Conservation (phyloP, 2,888 invertebrate genomes). For the Microctonus brassicae region DNA sequence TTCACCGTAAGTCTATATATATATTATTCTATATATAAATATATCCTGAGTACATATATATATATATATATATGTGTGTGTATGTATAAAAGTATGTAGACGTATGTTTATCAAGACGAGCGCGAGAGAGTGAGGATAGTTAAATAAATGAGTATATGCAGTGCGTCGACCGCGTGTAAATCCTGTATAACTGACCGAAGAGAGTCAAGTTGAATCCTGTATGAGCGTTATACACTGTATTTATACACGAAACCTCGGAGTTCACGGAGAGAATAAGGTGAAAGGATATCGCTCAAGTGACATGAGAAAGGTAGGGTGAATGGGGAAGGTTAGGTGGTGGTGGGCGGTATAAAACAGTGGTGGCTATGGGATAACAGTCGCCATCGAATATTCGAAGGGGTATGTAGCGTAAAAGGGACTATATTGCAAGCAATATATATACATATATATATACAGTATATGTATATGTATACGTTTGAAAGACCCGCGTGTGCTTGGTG, state of each 20-base stretch:
- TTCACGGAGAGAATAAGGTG: constrained; percentile 13
- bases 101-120: constrained; percentile 2
- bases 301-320: neutral
- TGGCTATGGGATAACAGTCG: constrained; percentile 18
- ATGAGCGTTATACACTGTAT: constrained; percentile 1
- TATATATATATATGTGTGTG: no score
- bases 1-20: constrained; percentile 33
- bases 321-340: neutral
- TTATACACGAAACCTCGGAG: neutral
- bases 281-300: constrained; percentile 24
- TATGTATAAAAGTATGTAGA: no score
- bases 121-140: neutral
- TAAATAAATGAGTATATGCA: constrained; percentile 14
- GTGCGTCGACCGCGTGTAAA: constrained; percentile 28
- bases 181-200: constrained; percentile 13
- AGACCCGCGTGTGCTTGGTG: constrained; percentile 48
- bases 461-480: constrained; percentile 47
- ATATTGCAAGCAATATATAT: constrained; percentile 8
- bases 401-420: constrained; percentile 21
- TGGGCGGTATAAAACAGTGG: constrained; percentile 19
- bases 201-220: constrained; percentile 19
- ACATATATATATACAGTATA: no score
- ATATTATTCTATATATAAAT: neutral
- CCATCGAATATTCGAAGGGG: constrained; percentile 23
- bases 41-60: neutral